Percentiles rank a stretch among this genome's conserved stretches.
Evolutionary conservation across 2,888 invertebrate species (phyloP).

Genomic region (Lutraria lutraria): DNA sequence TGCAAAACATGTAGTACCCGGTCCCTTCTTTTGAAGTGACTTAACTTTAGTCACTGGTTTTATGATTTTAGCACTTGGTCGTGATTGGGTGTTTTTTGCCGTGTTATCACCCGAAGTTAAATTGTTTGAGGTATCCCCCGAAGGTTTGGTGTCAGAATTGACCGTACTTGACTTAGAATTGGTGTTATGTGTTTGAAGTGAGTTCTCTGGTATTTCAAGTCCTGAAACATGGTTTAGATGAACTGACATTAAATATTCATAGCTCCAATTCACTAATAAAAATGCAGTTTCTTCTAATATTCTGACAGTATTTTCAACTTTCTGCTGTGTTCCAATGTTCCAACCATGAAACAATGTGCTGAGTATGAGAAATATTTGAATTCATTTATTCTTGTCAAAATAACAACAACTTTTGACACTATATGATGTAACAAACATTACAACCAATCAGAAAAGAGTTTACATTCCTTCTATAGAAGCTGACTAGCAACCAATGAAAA

Average conservation of each 20-base stretch:
- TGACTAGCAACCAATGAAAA: background rate
- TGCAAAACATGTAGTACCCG: slow-evolving; percentile 23
- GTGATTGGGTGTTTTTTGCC: background rate
- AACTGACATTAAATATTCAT: background rate
- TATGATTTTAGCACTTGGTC: slow-evolving; percentile 3
- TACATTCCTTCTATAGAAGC: background rate
- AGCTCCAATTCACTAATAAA: background rate
- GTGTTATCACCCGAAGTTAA: slow-evolving; percentile 9
- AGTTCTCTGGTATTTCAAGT: background rate
- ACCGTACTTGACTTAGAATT: slow-evolving; percentile 2
- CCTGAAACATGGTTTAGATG: slow-evolving; percentile 34
- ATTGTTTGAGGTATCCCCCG: background rate
- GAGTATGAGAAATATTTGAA: no score
- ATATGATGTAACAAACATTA: background rate
- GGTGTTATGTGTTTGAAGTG: slow-evolving; percentile 23
- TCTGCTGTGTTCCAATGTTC: background rate
- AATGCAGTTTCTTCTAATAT: background rate
- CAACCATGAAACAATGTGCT: no score
- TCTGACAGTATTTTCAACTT: background rate
- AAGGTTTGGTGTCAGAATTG: background rate
- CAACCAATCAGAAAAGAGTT: background rate
- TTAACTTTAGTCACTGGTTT: slow-evolving; percentile 24
- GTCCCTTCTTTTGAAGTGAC: slow-evolving; percentile 32
- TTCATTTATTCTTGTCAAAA: no score
- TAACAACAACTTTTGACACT: background rate